Base-by-base conservation (phyloP, 1,140 invertebrate species). In the Sinella curviseta region DNA sequence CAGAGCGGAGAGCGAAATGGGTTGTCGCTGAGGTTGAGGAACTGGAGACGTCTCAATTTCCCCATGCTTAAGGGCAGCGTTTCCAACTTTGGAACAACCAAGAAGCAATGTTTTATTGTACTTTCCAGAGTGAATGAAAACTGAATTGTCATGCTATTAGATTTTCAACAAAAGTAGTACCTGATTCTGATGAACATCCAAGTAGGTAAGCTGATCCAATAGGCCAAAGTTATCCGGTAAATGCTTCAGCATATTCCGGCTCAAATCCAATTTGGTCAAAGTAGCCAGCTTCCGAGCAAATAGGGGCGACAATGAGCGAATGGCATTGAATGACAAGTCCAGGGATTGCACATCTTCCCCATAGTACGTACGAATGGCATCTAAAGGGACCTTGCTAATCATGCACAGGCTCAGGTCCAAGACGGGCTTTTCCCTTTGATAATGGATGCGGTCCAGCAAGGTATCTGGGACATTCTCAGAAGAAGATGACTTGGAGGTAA, bases 41-140 rank as follows among this genome's bases (percentile, higher is more conserved):
- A 60, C 8, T 8, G n/a, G 55, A 60, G 55, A 4, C n/a, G 8
- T 8, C 3, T 17, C 14, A 60, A 3, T 26, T 24, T 24, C n/a
- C 55, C 55, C 14, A 60, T n/a, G 55, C 55, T 60, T 24, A 60
- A 60, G n/a, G 55, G 55, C 55, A 60, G 24, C n/a, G 55, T 60
- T 60, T 14, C 24, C 24, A 60, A 60, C 55, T 60, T 4, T 8
- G 8, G 4, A 26, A 26, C 12, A 14, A 14, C 4, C 12, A 26
- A 3, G 55, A 14, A 24, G 24, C 3, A 60, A 14, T 60, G 3
- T 4, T n/a, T 24, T 17, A 4, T n/a, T n/a, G n/a, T n/a, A n/a
- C n/a, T n/a, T n/a, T n/a, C n/a, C n/a, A n/a, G n/a, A n/a, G n/a
- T n/a, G n/a, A n/a, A n/a, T n/a, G n/a, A n/a, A n/a, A n/a, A n/a